phyloP scores from a whole-genome alignment of 2,113 vertebrate species.

The Chrysemys picta region DNA sequence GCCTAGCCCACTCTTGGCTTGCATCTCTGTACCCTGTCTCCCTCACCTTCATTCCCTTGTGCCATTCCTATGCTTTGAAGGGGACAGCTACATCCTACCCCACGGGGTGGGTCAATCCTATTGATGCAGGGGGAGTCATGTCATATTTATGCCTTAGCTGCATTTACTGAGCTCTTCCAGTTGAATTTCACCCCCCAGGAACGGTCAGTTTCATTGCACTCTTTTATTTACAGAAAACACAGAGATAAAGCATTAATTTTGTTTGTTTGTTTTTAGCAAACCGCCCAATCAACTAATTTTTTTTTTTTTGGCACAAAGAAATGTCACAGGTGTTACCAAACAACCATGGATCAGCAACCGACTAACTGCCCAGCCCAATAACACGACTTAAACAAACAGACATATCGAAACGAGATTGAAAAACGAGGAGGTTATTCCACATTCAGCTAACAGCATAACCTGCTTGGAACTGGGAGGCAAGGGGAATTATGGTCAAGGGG shows the following conservation, averaged over 20 bases:
- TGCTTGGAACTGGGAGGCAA: conserved; percentile 53
- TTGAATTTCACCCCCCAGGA: conserved; percentile 38
- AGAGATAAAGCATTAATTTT: conserved; percentile 79
- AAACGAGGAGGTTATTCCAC: conserved; percentile 52
- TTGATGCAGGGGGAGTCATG: not conserved
- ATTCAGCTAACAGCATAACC: conserved; percentile 77
- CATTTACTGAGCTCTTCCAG: not conserved
- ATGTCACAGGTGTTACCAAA: conserved; percentile 77
- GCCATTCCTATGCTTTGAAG: accelerated
- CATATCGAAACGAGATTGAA: conserved; percentile 62
- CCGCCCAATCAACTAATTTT: conserved; percentile 26
- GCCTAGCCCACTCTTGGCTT: not conserved
- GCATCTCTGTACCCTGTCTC: not conserved
- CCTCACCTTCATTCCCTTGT: not conserved
- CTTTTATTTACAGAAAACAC: conserved; percentile 88
- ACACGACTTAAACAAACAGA: conserved; percentile 71
- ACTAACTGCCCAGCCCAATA: conserved; percentile 56
- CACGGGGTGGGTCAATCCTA: not conserved
- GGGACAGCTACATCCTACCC: not conserved
- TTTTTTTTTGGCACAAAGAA: conserved; percentile 80
- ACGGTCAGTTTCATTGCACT: conserved; percentile 70
- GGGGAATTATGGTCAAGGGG: conserved; percentile 39
- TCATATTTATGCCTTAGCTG: not conserved
- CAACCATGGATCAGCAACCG: conserved; percentile 66
- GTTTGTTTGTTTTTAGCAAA: conserved; percentile 75